phyloP scores from a whole-genome alignment of 2,888 invertebrate genomes.

The Macrophya alboannulata region DNA sequence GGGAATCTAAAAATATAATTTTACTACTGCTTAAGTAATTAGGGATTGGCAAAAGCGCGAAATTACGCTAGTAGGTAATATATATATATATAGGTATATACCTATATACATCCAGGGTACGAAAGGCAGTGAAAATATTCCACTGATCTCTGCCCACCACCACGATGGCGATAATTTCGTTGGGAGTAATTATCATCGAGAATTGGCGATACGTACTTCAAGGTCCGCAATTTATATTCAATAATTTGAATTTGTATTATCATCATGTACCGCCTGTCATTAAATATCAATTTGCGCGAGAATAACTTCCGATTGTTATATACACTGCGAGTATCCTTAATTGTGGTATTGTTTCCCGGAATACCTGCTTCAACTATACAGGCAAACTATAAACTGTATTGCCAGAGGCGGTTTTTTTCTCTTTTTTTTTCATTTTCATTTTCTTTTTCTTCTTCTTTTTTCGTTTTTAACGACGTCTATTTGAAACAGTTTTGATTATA shows the following conservation, averaged over 20 bases:
- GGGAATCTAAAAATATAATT: not conserved
- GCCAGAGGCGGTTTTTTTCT: not conserved
- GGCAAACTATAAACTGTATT: not conserved
- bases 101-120: not conserved
- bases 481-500: not conserved
- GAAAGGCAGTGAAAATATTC: not conserved
- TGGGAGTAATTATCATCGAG: not conserved
- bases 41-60: conserved; percentile 1
- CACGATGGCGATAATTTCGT: no score
- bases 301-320: not conserved
- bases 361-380: not conserved
- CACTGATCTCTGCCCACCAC: not conserved
- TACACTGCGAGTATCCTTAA: no score
- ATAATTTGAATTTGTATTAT: not conserved
- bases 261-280: not conserved
- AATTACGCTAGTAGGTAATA: not conserved
- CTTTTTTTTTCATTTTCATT: no score
- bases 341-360: not conserved
- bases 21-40: not conserved
- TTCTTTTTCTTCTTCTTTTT: not conserved
- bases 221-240: conserved; percentile 11
- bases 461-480: not conserved
- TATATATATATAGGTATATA: no score
- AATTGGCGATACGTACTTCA: not conserved
- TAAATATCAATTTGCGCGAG: not conserved